Percentiles rank a stretch among this genome's conserved stretches.
phyloP scores from a whole-genome alignment of 2,888 invertebrate genomes.

The Spicauda simplicius region DNA sequence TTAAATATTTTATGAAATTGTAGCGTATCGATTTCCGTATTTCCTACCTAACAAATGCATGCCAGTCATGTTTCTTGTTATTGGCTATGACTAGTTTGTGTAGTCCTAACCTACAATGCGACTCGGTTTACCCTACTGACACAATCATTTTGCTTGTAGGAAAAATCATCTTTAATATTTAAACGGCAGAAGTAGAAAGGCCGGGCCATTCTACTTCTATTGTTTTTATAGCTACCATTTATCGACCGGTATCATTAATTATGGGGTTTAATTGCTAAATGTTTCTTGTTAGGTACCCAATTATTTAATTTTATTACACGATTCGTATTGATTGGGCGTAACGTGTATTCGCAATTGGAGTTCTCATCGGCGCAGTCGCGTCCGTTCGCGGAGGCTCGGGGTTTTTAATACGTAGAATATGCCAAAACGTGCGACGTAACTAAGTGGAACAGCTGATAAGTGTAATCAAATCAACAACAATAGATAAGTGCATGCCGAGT shows the following conservation, averaged over 20 bases:
- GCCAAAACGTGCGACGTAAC: slow-evolving; percentile 1
- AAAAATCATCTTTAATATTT: not conserved
- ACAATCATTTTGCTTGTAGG: not conserved
- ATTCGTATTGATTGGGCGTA: slow-evolving; percentile 11
- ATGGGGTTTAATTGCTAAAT: slow-evolving; percentile 11
- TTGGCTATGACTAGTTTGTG: slow-evolving; percentile 7
- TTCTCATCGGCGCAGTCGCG: not conserved
- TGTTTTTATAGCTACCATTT: not conserved
- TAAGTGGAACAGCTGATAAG: slow-evolving; percentile 26
- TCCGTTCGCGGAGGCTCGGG: not conserved
- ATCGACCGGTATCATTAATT: slow-evolving; percentile 14
- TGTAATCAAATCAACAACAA: slow-evolving; percentile 32
- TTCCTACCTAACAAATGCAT: slow-evolving; percentile 3
- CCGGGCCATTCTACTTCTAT: not conserved
- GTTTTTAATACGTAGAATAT: slow-evolving; percentile 5
- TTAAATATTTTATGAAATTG: slow-evolving; percentile 17
- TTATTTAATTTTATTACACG: slow-evolving; percentile 25
- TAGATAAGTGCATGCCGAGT: slow-evolving; percentile 33
- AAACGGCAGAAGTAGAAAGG: not conserved
- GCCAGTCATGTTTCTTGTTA: slow-evolving; percentile 11
- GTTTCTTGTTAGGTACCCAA: slow-evolving; percentile 16
- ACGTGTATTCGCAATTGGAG: slow-evolving; percentile 2
- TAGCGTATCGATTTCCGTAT: slow-evolving; percentile 20
- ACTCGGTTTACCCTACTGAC: not conserved
- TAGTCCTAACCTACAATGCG: not conserved